Evolutionary conservation across 2,113 vertebrate species (phyloP).

Genomic region (Channa argus): DNA sequence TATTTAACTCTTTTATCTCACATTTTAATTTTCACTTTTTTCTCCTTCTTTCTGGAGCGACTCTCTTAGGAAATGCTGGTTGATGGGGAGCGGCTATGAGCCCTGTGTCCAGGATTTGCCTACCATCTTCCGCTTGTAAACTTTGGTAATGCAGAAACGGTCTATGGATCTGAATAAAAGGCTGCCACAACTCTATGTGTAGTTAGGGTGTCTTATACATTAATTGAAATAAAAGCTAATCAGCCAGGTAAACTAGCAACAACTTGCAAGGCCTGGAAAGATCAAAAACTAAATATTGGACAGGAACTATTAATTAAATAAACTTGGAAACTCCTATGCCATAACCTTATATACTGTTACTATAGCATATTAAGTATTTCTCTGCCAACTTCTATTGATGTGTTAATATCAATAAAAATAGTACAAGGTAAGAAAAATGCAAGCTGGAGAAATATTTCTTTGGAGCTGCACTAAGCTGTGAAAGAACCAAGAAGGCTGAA

Average conservation of each 20-base stretch:
- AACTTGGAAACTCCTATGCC: conserved; percentile 28
- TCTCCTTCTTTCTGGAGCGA: conserved; percentile 41
- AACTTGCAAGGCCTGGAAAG: conserved; percentile 36
- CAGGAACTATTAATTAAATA: conserved; percentile 20
- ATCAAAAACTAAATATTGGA: conserved; percentile 21
- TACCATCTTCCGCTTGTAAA: conserved; percentile 58
- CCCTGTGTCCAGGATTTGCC: conserved; percentile 61
- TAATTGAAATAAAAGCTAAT: conserved; percentile 36
- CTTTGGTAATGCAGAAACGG: conserved; percentile 40
- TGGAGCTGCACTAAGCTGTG: conserved; percentile 22
- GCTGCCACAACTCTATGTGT: conserved; percentile 26
- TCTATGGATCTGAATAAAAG: conserved; percentile 46
- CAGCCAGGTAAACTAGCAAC: conserved; percentile 39
- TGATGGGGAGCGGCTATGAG: conserved; percentile 57
- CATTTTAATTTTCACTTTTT: not conserved
- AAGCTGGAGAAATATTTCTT: conserved; percentile 12
- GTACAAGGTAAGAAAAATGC: conserved; percentile 1
- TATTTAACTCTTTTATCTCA: too few species aligned
- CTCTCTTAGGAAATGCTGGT: conserved; percentile 62
- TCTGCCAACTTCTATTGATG: conserved; percentile 20
- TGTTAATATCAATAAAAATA: conserved; percentile 37
- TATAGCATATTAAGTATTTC: conserved; percentile 22
- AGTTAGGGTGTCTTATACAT: conserved; percentile 26
- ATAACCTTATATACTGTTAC: conserved; percentile 29
- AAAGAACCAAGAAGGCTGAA: conserved; percentile 25